Evolutionary conservation across 2,797 vertebrate species (phyloP), one percentile per base, ranked within the genome.

Genomic region (Onychomys torridus): DNA sequence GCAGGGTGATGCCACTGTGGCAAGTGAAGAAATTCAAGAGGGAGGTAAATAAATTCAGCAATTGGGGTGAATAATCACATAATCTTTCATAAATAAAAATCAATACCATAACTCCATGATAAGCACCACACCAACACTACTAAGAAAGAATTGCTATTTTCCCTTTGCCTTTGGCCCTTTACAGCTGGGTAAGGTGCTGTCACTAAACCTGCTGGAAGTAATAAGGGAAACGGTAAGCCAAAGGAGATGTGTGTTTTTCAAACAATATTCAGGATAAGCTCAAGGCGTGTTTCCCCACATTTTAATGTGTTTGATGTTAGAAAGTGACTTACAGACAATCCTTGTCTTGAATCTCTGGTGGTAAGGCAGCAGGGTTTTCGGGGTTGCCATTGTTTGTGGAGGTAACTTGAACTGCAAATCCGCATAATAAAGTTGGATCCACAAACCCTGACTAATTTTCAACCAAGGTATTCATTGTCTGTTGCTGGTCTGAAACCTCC

Each of bases 291-390:
- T 2, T 83, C 71, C 79, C 29, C 25, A 92, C 1, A 10, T 95
- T 85, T 87, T 61, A 89, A 25, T 19, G 17, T 82, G 69, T 71
- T 92, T 84, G 85, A 94, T 88, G 83, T 79, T 78, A 89, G n/a
- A 37, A 92, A 46, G 16, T 17, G 23, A 43, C 49, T 73, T 25
- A 43, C 3, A 46, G 43, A 76, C 16, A 9, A 83, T 63, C 21
- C 71, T 34, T 34, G 17, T 43, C 49, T 40, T n/a, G 11, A 79
- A 23, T 37, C 0, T 0, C 40, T 91, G 12, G 12, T 6, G 10
- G 7, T 17, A 6, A 97, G 19, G 12, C 16, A 13, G 46, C 8
- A 65, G 32, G 67, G 29, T 32, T 76, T 75, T 13, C 5, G 5
- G 2, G 37, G 32, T 2, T 86, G 9, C 32, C 8, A 57, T 2